Evolutionary conservation across 2,888 invertebrate species (phyloP).

Genomic region (Oxycera nigricornis): DNA sequence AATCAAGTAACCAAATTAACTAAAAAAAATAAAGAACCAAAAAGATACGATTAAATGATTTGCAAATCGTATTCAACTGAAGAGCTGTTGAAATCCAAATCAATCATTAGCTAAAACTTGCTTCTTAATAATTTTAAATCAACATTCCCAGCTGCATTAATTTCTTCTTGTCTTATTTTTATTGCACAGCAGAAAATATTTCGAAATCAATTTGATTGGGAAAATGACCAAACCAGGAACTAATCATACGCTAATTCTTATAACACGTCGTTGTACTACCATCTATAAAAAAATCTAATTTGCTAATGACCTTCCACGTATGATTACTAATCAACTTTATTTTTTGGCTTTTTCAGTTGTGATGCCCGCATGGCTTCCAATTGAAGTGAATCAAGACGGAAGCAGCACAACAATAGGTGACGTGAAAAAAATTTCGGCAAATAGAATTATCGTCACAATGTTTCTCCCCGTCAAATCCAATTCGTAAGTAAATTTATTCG

Average conservation of each 20-base stretch:
- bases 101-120: no score
- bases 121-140: no score
- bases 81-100: no score
- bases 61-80: no score
- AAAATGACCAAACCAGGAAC: background rate
- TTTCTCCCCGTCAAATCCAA: constrained; percentile 61
- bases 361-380: constrained; percentile 14
- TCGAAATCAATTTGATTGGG: no score
- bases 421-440: background rate
- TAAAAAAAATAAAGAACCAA: no score
- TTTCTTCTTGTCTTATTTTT: no score
- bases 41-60: no score
- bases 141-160: no score
- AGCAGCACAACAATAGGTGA: background rate
- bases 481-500: constrained; percentile 60
- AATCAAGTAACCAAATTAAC: no score
- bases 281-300: background rate
- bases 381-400: background rate
- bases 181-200: no score
- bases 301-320: background rate
- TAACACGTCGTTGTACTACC: background rate
- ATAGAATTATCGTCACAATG: constrained; percentile 50
- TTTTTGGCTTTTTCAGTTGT: constrained; percentile 25
- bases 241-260: no score
- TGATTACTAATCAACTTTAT: background rate